Conservation (phyloP, 2,797 vertebrate species). For the Melanotaenia trifasciata region DNA sequence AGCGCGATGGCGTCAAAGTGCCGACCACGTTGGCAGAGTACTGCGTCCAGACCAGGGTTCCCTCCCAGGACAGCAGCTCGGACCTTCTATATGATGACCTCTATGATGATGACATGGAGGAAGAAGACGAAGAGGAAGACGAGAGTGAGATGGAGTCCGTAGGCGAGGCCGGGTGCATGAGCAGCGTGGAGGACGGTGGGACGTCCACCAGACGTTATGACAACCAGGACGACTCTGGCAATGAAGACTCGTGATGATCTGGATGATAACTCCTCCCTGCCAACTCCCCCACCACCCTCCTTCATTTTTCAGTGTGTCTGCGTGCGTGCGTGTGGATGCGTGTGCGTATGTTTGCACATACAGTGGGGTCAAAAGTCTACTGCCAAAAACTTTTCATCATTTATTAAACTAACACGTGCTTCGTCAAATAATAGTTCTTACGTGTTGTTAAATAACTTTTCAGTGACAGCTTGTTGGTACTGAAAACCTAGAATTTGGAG, state of each 20-base stretch:
- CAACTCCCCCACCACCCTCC: constrained; percentile 33
- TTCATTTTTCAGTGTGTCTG: constrained; percentile 32
- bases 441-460: constrained; percentile 15
- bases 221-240: constrained; percentile 96
- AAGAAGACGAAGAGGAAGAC: constrained; percentile 95
- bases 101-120: constrained; percentile 95
- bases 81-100: constrained; percentile 98
- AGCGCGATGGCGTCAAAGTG: constrained; percentile 96
- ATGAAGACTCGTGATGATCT: constrained; percentile 96
- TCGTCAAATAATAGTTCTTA: constrained; percentile 27
- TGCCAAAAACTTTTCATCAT: constrained; percentile 76
- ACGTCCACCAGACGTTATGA: constrained; percentile 88
- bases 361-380: constrained; percentile 74
- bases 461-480: constrained; percentile 35
- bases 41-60: constrained; percentile 98
- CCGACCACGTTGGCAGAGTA: constrained; percentile 97
- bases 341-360: constrained; percentile 40
- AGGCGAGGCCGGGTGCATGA: constrained; percentile 82
- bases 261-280: constrained; percentile 56
- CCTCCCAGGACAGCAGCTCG: constrained; percentile 98
- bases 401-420: constrained; percentile 61
- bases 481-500: constrained; percentile 43
- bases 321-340: constrained; percentile 7
- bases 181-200: constrained; percentile 83
- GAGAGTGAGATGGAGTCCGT: constrained; percentile 85